Conservation (phyloP, 2,888 invertebrate genomes). For the Caenorhabditis panamensis region DNA sequence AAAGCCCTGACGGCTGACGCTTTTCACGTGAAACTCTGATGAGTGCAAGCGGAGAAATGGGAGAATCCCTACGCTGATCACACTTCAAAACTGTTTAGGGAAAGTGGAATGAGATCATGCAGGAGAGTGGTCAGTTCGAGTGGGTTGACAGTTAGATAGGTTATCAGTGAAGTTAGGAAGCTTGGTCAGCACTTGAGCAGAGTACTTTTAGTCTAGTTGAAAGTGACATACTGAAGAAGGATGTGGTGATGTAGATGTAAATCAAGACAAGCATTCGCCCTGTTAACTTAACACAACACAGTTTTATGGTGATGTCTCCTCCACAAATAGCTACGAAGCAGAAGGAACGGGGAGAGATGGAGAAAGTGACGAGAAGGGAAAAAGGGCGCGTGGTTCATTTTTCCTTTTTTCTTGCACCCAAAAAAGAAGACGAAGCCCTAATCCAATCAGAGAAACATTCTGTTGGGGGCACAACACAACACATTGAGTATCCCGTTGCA, state of each 20-base stretch:
- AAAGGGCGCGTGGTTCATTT: conserved; percentile 29
- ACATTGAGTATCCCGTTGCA: neutral
- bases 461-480: neutral
- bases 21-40: conserved; percentile 23
- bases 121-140: conserved; percentile 35
- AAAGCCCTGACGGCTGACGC: conserved; percentile 19
- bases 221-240: conserved; percentile 9
- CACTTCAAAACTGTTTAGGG: neutral
- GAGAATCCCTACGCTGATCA: neutral
- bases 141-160: conserved; percentile 34
- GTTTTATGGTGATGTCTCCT: conserved; percentile 2
- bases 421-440: conserved; percentile 13
- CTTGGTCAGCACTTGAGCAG: conserved; percentile 13
- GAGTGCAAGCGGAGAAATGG: neutral
- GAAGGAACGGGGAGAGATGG: neutral
- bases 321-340: conserved; percentile 21
- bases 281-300: no score
- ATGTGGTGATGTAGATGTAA: neutral
- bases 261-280: neutral
- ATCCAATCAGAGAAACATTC: conserved; percentile 28
- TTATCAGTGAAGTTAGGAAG: conserved; percentile 10
- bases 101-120: conserved; percentile 5
- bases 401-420: neutral
- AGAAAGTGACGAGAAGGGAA: neutral
- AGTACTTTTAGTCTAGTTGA: conserved; percentile 22